A percentile compares a stretch with the other conserved stretches of the same genome.
These are phyloP conservation scores for Atherinomorus stipes DNA, from an alignment of 2,113 vertebrate species.

Conservation along the genomic window DNA sequence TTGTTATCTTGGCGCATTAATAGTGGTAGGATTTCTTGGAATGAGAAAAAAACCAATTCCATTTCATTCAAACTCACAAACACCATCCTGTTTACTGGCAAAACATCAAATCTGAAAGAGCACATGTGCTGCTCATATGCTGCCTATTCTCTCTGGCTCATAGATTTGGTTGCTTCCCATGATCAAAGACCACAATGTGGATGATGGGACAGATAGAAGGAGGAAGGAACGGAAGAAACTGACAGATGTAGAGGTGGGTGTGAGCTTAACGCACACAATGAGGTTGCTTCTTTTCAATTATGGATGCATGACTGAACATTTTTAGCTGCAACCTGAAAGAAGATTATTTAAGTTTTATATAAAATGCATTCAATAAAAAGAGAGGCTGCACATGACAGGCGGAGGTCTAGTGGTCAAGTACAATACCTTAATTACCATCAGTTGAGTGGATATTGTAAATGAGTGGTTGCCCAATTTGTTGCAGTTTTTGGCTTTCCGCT, in stretches of 20 bases:
- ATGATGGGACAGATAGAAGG: slow-evolving; percentile 28
- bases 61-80: slow-evolving; percentile 12
- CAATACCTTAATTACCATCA: no score
- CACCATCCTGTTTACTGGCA: slow-evolving; percentile 37
- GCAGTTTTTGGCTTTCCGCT: no score
- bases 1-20: slow-evolving; percentile 2
- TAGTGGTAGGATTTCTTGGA: no score
- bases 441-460: no score
- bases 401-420: no score
- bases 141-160: slow-evolving; percentile 11
- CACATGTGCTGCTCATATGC: slow-evolving; percentile 29
- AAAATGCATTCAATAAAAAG: neutral
- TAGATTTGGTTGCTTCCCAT: slow-evolving; percentile 32
- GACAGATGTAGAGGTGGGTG: slow-evolving; percentile 37
- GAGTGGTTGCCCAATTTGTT: no score
- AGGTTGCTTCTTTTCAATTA: slow-evolving; percentile 14
- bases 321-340: slow-evolving; percentile 20
- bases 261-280: slow-evolving; percentile 30
- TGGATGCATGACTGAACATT: slow-evolving; percentile 17
- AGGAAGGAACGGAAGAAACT: slow-evolving; percentile 17
- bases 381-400: neutral
- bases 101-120: slow-evolving; percentile 42
- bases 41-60: no score
- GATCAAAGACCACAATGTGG: slow-evolving; percentile 56
- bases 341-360: slow-evolving; percentile 3